phyloP scores from a whole-genome alignment of 2,888 invertebrate species.

The Oscheius onirici region DNA sequence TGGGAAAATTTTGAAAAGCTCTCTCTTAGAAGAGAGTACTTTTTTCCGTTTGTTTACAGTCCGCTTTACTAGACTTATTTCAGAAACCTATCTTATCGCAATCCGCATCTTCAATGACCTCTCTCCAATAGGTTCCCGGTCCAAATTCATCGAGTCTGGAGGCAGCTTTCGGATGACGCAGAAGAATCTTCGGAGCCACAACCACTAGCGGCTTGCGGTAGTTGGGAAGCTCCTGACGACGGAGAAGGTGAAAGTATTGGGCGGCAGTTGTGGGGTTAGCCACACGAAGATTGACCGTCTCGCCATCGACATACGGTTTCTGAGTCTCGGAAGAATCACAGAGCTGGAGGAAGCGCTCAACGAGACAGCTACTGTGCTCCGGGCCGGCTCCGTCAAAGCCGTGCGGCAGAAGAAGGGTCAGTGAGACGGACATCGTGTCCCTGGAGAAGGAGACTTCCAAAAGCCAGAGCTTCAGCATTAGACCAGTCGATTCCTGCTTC shows the following conservation, averaged over 20 bases:
- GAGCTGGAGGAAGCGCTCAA: constrained; percentile 86
- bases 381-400: constrained; percentile 97
- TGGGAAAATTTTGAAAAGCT: no score
- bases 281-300: constrained; percentile 87
- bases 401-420: constrained; percentile 91
- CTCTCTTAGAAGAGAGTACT: no score
- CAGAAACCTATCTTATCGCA: no score
- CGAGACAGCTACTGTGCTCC: constrained; percentile 90
- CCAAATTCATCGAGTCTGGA: constrained; percentile 84
- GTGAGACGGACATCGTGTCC: constrained; percentile 81
- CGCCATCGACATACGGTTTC: constrained; percentile 60
- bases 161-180: constrained; percentile 79
- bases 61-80: no score
- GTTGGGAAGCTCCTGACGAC: constrained; percentile 87
- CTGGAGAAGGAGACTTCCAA: constrained; percentile 82
- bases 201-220: constrained; percentile 81
- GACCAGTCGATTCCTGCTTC: constrained; percentile 78
- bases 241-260: constrained; percentile 92
- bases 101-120: no score
- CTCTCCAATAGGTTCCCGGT: constrained; percentile 83
- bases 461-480: constrained; percentile 91
- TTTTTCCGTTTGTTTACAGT: no score
- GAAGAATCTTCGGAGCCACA: constrained; percentile 74
- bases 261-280: constrained; percentile 90
- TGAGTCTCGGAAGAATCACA: constrained; percentile 61